Evolutionary conservation across 1,140 invertebrate species (phyloP), one percentile per base, ranked within the genome.

Genomic region (Adelges cooleyi): DNA sequence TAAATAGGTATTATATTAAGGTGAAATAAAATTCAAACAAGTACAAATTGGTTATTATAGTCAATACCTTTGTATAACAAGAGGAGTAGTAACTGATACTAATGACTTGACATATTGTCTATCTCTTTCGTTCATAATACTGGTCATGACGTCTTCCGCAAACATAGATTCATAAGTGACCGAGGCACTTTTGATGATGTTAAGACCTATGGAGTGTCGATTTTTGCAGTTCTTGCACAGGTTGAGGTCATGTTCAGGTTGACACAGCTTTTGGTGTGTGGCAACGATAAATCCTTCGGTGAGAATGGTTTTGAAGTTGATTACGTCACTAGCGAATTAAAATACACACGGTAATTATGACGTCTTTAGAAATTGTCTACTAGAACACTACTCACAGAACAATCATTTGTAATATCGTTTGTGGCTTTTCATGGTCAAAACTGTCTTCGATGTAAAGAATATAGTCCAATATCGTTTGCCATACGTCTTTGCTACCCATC

Each of bases 401-500:
- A 22, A 62, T 62, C 3, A 29, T 29, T 4, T 62, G n/a, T 15
- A 62, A 20, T 33, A 62, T 62, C n/a, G 44, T 48, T 62, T 46
- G 9, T 9, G 42, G 33, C 2, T 48, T 59, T 11, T n/a, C 6
- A 44, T 44, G 25, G 18, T 18, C 18, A 46, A 3, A 10, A n/a
- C 25, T 44, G 27, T 56, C 8, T 48, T 22, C 9, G 6, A 48
- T 48, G 33, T 13, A 62, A 29, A 29, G 56, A 29, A 62, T 33
- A 18, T 62, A 62, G 27, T 62, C 17, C 44, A 62, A 62, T 13
- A 62, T 48, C 20, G 56, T 29, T 15, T 62, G 40, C 56, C 56
- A 62, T 22, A 46, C 42, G 5, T 48, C 8, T 48, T 48, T 62
- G 29, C 2, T 13, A 62, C 17, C 42, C 42, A 62, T 62, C 17